A percentile compares a stretch with the other conserved stretches of the same genome.
Conservation (phyloP, 2,113 vertebrate genomes). For the Hydropotes inermis region DNA sequence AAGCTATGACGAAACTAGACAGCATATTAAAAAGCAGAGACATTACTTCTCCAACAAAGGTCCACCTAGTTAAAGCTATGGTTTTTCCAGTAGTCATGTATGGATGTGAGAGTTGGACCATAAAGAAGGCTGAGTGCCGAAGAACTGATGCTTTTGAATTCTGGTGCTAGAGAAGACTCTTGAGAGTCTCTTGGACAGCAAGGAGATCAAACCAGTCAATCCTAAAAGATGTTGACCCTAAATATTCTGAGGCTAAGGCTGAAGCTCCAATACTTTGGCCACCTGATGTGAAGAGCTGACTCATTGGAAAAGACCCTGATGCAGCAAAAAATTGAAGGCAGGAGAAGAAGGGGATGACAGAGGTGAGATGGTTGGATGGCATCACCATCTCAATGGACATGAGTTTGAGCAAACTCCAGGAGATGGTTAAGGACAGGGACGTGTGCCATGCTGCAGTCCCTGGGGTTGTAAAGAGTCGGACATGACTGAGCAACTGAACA, state of each 20-base stretch:
- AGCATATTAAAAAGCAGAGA: background rate
- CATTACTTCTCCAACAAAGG: background rate
- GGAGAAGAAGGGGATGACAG: background rate
- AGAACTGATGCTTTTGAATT: background rate
- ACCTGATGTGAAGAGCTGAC: background rate
- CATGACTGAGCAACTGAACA: background rate
- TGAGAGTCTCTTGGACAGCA: background rate
- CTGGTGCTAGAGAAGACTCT: background rate
- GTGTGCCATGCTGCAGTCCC: background rate
- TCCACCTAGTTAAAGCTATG: background rate
- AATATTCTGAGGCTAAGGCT: background rate
- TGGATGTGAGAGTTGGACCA: background rate
- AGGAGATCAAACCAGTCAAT: background rate
- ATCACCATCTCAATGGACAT: background rate
- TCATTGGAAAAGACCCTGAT: background rate
- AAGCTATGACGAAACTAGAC: background rate
- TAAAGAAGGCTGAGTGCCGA: background rate
- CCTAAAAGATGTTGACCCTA: background rate
- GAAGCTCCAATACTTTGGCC: background rate
- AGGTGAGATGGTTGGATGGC: background rate
- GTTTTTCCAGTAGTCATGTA: background rate
- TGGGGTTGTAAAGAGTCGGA: background rate
- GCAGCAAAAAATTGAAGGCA: background rate
- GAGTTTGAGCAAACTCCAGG: background rate
- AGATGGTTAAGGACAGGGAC: background rate